Evolutionary conservation across 2,797 vertebrate genomes (phyloP).

Genomic region (Microchirus variegatus): DNA sequence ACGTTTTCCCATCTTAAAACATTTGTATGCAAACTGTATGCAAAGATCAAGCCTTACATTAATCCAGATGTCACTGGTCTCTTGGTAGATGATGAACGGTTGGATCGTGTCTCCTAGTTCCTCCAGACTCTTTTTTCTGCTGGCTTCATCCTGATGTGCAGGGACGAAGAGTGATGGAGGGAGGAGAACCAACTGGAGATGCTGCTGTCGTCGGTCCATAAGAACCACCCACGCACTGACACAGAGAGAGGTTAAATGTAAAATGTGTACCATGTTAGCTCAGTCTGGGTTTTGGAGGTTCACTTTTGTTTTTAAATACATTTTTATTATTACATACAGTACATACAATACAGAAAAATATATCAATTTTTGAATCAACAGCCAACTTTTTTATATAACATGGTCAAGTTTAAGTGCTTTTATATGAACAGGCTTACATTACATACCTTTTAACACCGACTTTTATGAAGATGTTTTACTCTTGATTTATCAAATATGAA

Average conservation of each 20-base stretch:
- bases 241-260: slow-evolving; percentile 17
- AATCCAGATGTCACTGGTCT: slow-evolving; percentile 83
- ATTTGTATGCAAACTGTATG: not conserved
- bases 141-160: slow-evolving; percentile 74
- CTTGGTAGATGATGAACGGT: slow-evolving; percentile 91
- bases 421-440: no score
- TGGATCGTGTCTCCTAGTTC: slow-evolving; percentile 84
- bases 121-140: slow-evolving; percentile 81
- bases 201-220: slow-evolving; percentile 91
- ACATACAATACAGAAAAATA: not conserved
- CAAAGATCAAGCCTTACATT: slow-evolving; percentile 60
- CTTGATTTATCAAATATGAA: no score
- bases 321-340: no score
- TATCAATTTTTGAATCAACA: not conserved
- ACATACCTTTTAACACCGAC: no score
- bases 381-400: no score
- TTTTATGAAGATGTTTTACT: no score
- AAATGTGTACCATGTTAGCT: not conserved
- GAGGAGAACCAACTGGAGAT: slow-evolving; percentile 89
- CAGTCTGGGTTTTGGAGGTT: not conserved
- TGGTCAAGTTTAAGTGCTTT: no score
- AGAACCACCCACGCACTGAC: slow-evolving; percentile 92
- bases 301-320: not conserved
- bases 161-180: slow-evolving; percentile 91
- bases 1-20: not conserved